Evolutionary conservation across 2,797 vertebrate species (phyloP).

Genomic region (Crocidura indochinensis): DNA sequence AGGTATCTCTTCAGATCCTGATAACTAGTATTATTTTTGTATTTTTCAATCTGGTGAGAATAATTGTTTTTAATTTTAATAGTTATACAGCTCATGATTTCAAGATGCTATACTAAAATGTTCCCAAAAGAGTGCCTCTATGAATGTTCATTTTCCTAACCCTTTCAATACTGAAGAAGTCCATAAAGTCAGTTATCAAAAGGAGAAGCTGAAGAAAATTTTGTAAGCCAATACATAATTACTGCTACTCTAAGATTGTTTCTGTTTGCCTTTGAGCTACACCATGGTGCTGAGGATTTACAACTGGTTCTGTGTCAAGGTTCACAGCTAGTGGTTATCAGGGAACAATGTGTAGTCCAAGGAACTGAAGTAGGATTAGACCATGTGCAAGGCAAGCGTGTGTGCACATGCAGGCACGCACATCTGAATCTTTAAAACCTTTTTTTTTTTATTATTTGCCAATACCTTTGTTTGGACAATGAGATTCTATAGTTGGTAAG

Average conservation of each 20-base stretch:
- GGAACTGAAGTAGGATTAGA: too few relatives aligned
- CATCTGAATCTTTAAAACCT: too few relatives aligned
- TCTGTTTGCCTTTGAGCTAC: too few relatives aligned
- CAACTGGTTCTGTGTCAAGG: too few relatives aligned
- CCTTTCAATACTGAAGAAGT: conserved; percentile 23
- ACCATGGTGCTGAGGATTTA: too few relatives aligned
- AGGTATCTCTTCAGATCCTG: background rate
- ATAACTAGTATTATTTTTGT: background rate
- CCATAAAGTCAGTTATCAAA: conserved; percentile 3
- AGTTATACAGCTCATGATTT: background rate
- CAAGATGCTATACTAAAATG: background rate
- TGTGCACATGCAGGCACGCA: too few relatives aligned
- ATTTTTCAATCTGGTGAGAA: background rate
- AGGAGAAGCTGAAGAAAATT: background rate
- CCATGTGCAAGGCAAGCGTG: too few relatives aligned
- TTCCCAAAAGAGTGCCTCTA: background rate
- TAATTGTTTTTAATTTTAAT: conserved; percentile 23
- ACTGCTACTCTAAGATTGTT: too few relatives aligned
- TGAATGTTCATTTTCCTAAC: background rate
- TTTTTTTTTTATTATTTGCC: conserved; percentile 24
- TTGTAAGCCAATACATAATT: too few relatives aligned
- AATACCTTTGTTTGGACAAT: conserved; percentile 55
- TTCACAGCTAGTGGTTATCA: too few relatives aligned
- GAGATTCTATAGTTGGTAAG: background rate
- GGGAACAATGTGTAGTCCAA: too few relatives aligned